Evolutionary conservation across 1,140 invertebrate species (phyloP), one percentile per base, ranked within the genome.

Genomic region (Macrostomum lignano): DNA sequence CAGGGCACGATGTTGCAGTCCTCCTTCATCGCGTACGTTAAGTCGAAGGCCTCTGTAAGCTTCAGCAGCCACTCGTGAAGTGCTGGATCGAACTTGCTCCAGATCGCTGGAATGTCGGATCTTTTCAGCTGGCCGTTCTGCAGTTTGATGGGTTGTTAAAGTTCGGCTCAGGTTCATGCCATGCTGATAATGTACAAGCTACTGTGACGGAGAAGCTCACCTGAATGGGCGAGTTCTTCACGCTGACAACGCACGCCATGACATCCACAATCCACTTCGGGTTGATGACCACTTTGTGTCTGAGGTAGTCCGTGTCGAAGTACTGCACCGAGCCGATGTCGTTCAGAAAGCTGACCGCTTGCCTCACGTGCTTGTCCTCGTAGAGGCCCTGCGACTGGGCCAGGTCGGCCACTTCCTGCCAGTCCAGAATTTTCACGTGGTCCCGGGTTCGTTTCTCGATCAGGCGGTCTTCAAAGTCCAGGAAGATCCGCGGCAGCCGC

Each of bases 231-330:
- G 45, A 44, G 14, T 44, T 42, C 30, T 53, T 45, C 7, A 56
- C 49, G 24, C 48, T 50, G 7, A 56, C 51, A 15, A 56, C 38
- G 39, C 51, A 54, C 2, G 53, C 44, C 49, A 56, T 52, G 15
- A 51, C 48, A 39, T 56, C 48, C 5, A 54, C 50, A 36, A 56
- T 52, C 49, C 52, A 56, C 44, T 56, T 51, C 7, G 53, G 51
- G n/a, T 49, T 40, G 9, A 56, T 51, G n/a, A 56, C 49, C 4
- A 56, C 44, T 15, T 47, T 38, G 11, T 43, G 36, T 22, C 43
- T 40, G 20, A 56, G 39, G 20, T 48, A 47, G 17, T 46, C 42
- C 13, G 46, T 52, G 37, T 49, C 43, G 38, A 56, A 56, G 40
- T 52, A 51, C 44, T 53, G 51, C 2, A 56, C 39, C 6, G 51